Conservation (phyloP, 2,797 vertebrate genomes). For the Trachurus trachurus region DNA sequence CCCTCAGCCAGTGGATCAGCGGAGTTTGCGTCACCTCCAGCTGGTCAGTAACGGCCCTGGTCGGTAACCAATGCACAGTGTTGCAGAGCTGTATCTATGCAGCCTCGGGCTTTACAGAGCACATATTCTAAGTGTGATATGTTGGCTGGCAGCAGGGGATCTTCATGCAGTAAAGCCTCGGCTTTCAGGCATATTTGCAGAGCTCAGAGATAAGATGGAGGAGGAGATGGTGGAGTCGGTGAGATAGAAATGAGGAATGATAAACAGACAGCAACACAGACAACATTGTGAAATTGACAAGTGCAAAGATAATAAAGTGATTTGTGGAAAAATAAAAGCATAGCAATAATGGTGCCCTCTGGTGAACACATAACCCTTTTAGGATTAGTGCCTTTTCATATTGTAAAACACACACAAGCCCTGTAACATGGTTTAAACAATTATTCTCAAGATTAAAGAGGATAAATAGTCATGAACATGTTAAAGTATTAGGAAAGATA, state of each 20-base stretch:
- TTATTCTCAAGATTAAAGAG: not conserved
- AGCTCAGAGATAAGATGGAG: slow-evolving; percentile 63
- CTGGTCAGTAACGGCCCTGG: slow-evolving; percentile 30
- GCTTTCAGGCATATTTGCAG: slow-evolving; percentile 66
- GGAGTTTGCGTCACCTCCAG: slow-evolving; percentile 28
- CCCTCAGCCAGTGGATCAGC: not conserved
- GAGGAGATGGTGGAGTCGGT: slow-evolving; percentile 37
- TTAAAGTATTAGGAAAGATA: slow-evolving; percentile 5
- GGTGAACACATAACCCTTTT: not conserved
- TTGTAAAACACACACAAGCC: not conserved
- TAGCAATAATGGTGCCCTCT: not conserved
- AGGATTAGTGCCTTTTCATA: not conserved
- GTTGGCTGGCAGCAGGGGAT: slow-evolving; percentile 69
- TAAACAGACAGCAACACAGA: slow-evolving; percentile 15
- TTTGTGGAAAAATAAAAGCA: not conserved
- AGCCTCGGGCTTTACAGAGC: slow-evolving; percentile 49
- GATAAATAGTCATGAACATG: not conserved
- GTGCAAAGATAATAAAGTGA: not conserved
- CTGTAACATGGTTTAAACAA: not conserved
- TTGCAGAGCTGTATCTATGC: slow-evolving; percentile 45
- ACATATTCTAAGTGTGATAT: slow-evolving; percentile 45
- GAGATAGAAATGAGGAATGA: slow-evolving; percentile 41
- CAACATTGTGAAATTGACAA: not conserved
- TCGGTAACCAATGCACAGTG: slow-evolving; percentile 24
- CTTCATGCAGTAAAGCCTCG: slow-evolving; percentile 60